A percentile compares a stretch with the other conserved stretches of the same genome.
Evolutionary conservation across 1,140 invertebrate genomes (phyloP).

Genomic region (Neodiprion fabricii): DNA sequence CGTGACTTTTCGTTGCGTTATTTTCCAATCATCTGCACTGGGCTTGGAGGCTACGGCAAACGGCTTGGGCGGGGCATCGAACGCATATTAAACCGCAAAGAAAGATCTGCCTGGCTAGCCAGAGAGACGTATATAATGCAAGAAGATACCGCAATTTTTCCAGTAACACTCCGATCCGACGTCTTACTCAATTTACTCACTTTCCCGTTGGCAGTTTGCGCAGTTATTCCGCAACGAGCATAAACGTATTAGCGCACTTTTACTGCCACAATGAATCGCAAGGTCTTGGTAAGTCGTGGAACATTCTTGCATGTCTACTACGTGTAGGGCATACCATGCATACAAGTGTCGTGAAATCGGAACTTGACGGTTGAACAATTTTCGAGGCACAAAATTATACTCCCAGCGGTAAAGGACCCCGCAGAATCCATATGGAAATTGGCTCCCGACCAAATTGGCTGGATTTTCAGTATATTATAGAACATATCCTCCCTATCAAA

Average conservation of each 20-base stretch:
- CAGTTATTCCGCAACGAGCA: background rate
- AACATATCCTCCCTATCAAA: no score
- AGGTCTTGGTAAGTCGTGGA: background rate
- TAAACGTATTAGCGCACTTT: background rate
- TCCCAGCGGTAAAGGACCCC: no score
- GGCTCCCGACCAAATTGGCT: no score
- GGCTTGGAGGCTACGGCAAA: background rate
- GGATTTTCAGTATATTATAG: no score
- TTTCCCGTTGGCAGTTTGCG: background rate
- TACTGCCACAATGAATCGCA: background rate
- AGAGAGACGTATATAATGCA: background rate
- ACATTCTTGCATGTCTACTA: background rate
- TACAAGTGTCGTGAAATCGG: no score
- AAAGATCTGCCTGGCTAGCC: background rate
- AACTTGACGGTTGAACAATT: no score
- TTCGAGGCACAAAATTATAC: no score
- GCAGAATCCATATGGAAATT: no score
- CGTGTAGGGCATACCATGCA: no score
- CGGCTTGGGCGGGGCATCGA: conserved; percentile 1
- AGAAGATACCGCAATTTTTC: background rate
- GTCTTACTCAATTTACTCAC: conserved; percentile 5
- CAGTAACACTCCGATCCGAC: background rate
- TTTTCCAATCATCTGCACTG: background rate
- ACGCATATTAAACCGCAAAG: background rate
- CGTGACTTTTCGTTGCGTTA: no score